These are phyloP conservation scores for Lumbricus terrestris DNA, from an alignment of 2,888 invertebrate species.

Conservation along the genomic window DNA sequence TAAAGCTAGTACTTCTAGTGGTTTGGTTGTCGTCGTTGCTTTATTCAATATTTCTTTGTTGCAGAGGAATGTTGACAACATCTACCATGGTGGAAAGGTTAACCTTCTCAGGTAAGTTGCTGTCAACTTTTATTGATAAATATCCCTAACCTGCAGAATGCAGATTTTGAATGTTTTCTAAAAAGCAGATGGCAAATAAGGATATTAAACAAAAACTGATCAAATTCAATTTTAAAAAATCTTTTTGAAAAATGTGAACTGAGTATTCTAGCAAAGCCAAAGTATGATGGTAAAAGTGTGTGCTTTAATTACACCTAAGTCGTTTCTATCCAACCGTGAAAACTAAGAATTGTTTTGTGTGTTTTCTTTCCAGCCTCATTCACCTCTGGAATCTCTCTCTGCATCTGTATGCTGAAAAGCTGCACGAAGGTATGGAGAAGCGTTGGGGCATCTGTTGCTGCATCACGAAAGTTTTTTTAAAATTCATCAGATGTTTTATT, in stretches of 20 bases:
- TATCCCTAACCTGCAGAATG: no score
- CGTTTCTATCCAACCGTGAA: background rate
- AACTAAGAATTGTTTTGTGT: background rate
- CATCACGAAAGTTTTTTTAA: no score
- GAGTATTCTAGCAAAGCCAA: no score
- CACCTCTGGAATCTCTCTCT: slow-evolving; percentile 55
- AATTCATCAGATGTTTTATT: no score
- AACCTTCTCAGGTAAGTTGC: slow-evolving; percentile 44
- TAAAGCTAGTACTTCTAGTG: no score
- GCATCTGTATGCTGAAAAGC: slow-evolving; percentile 49
- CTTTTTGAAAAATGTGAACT: no score
- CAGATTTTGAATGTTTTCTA: no score
- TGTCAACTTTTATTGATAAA: background rate
- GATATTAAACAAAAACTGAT: no score
- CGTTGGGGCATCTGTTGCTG: background rate
- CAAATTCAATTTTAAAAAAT: no score
- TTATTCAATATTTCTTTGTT: slow-evolving; percentile 35
- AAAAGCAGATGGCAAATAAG: no score
- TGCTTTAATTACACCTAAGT: background rate
- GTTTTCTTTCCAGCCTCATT: slow-evolving; percentile 42
- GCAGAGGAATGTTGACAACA: slow-evolving; percentile 54
- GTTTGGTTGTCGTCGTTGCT: background rate
- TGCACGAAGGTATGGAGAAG: slow-evolving; percentile 46
- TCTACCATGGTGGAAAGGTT: slow-evolving; percentile 51
- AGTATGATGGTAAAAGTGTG: background rate